Base-by-base conservation (phyloP, 2,797 vertebrate genomes). In the Crenuchus spilurus region DNA sequence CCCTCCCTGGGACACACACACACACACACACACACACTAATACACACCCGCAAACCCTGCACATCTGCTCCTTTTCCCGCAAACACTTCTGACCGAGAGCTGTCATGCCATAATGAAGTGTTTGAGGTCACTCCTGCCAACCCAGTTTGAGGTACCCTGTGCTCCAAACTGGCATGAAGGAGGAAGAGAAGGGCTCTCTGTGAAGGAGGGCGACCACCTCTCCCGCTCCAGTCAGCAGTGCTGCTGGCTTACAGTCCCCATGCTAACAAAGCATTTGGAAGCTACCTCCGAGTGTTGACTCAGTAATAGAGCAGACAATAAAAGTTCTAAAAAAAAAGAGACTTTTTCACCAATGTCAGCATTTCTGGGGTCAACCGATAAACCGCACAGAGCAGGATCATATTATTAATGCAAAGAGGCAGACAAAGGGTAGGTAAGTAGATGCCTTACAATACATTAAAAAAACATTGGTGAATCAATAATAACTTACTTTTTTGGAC, bases 91-190 rank as follows among this genome's bases (percentile, higher is more conserved):
- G 68, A 39, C 58, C 51, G 70, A 69, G 60, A 70, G 66, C 71
- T 70, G 77, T 74, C 67, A 79, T 39, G 39, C 13, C 35, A 58
- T 64, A 52, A 79, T 61, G 26, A 79, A 79, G 30, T 51, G 52
- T 62, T 64, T 7, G 44, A 79, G 72, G 72, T 61, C 62, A 67
- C 44, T 30, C 22, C 61, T 75, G 49, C 65, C 58, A 73, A 33
- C 57, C 65, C 24, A 65, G 58, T 74, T 73, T 41, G 41, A 74
- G 42, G 24, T 44, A 58, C 57, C 72, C 62, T 70, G 42, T 20
- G 49, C 16, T 33, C 58, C 28, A 22, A 42, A 30, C 24, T 61
- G 26, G 24, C 41, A 58, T 22, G 44, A 22, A 44, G 39, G 11
- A 44, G 35, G 18, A 42, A 7, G 14, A 55, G 33, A 8, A 68